phyloP scores from a whole-genome alignment of 2,797 vertebrate genomes.

The Mallotus villosus region DNA sequence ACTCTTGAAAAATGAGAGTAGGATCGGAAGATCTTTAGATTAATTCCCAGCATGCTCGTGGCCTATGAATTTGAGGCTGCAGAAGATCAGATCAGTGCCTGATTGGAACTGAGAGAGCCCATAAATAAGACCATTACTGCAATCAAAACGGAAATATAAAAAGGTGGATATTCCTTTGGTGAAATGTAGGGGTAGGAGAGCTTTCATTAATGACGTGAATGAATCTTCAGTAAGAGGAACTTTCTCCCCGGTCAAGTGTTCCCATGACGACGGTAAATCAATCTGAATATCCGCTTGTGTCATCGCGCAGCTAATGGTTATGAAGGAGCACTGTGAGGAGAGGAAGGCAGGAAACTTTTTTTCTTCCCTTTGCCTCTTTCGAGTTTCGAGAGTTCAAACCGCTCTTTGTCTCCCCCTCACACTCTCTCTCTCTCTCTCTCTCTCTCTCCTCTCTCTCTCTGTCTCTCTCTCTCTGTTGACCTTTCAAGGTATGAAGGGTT shows the following conservation, averaged over 20 bases:
- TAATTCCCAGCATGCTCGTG: constrained; percentile 46
- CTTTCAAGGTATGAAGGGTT: constrained; percentile 37
- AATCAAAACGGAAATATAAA: constrained; percentile 69
- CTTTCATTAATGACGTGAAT: constrained; percentile 71
- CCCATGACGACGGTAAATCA: constrained; percentile 71
- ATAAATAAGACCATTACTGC: constrained; percentile 74
- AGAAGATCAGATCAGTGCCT: constrained; percentile 47
- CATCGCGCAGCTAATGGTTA: constrained; percentile 74
- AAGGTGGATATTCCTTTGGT: constrained; percentile 62
- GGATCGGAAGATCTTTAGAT: constrained; percentile 59
- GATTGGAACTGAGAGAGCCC: constrained; percentile 46
- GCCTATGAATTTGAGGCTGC: constrained; percentile 33
- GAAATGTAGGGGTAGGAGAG: constrained; percentile 63
- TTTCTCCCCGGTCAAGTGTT: constrained; percentile 51
- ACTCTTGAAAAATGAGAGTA: constrained; percentile 61
- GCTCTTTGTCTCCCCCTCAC: constrained; percentile 29
- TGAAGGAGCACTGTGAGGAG: constrained; percentile 68
- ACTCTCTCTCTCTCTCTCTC: constrained; percentile 32
- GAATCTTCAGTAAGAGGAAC: constrained; percentile 66
- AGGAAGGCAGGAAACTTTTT: constrained; percentile 24
- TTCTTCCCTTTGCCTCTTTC: too few species aligned
- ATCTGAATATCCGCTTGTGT: constrained; percentile 75
- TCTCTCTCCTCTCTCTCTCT: constrained; percentile 30
- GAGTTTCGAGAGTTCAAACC: constrained; percentile 31
- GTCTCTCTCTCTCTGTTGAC: constrained; percentile 10